Percentiles rank a stretch among this genome's conserved stretches.
These are phyloP conservation scores for Eupeodes corollae DNA, from an alignment of 1,140 invertebrate genomes.

Conservation along the genomic window DNA sequence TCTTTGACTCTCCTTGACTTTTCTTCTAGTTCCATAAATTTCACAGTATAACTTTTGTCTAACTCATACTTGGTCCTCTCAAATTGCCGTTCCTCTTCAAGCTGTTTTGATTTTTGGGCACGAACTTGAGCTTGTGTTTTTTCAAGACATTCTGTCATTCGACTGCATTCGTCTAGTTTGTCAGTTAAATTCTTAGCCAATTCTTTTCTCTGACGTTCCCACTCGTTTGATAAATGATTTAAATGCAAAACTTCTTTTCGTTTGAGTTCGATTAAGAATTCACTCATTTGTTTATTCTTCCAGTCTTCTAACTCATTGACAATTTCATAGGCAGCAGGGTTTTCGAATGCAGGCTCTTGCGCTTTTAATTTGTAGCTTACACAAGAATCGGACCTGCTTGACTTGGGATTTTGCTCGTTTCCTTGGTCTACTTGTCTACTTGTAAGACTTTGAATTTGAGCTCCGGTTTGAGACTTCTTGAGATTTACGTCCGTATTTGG, in stretches of 20 bases:
- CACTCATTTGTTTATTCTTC: constrained; percentile 14
- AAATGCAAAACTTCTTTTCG: constrained; percentile 9
- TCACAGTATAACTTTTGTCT: too few species aligned
- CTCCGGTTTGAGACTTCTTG: too few species aligned
- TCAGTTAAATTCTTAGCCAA: background rate
- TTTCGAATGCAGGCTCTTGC: too few species aligned
- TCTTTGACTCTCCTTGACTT: constrained; percentile 12
- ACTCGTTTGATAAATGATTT: background rate
- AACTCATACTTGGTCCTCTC: background rate
- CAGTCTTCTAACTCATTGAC: constrained; percentile 9
- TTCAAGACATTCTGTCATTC: background rate
- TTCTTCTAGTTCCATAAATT: constrained; percentile 10
- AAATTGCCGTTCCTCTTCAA: constrained; percentile 13
- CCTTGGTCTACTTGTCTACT: too few species aligned
- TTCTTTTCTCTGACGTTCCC: too few species aligned
- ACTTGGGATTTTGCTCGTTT: too few species aligned
- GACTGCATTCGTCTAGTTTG: background rate
- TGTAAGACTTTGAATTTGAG: too few species aligned
- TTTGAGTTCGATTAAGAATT: constrained; percentile 11
- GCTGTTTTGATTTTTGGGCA: background rate
- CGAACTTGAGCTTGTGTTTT: background rate
- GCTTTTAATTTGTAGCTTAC: too few species aligned
- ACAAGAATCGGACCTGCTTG: too few species aligned
- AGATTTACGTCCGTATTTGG: too few species aligned
- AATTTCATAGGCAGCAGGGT: background rate